Evolutionary conservation across 1,140 invertebrate species (phyloP).

Genomic region (Drosophila varians): DNA sequence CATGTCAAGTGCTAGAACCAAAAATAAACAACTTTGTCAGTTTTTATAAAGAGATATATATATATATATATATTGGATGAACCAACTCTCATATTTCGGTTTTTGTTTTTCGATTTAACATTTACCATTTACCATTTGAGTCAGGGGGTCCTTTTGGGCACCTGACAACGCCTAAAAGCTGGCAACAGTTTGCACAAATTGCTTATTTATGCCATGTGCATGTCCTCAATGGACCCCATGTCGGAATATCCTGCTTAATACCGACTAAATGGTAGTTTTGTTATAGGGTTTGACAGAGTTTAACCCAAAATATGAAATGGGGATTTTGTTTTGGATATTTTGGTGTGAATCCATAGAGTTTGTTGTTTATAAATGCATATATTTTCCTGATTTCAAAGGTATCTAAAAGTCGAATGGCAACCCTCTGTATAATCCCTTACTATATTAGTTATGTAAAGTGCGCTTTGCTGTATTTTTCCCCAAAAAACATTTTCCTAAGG

Average conservation of each 20-base stretch:
- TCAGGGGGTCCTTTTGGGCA: background rate
- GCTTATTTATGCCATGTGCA: constrained; percentile 68
- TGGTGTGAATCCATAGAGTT: no score
- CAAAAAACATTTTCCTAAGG: constrained; percentile 13
- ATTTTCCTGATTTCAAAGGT: background rate
- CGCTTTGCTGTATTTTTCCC: constrained; percentile 39
- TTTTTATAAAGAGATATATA: no score
- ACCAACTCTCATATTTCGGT: constrained; percentile 27
- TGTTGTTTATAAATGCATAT: no score
- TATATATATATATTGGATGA: constrained; percentile 15
- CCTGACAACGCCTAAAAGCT: constrained; percentile 43
- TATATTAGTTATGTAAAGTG: constrained; percentile 75
- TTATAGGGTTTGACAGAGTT: background rate
- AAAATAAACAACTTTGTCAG: constrained; percentile 7
- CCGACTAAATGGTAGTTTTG: background rate
- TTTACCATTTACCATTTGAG: constrained; percentile 18
- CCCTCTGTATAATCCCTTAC: background rate
- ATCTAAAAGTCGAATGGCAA: background rate
- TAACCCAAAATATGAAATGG: no score
- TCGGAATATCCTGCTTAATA: background rate
- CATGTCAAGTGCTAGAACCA: constrained; percentile 65
- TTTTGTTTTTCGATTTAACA: constrained; percentile 15
- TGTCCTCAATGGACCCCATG: constrained; percentile 3
- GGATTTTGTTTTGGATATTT: background rate
- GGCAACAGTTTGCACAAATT: constrained; percentile 70